Evolutionary conservation across 2,113 vertebrate species (phyloP), one percentile per base, ranked within the genome.

Genomic region (Eurypyga helias): DNA sequence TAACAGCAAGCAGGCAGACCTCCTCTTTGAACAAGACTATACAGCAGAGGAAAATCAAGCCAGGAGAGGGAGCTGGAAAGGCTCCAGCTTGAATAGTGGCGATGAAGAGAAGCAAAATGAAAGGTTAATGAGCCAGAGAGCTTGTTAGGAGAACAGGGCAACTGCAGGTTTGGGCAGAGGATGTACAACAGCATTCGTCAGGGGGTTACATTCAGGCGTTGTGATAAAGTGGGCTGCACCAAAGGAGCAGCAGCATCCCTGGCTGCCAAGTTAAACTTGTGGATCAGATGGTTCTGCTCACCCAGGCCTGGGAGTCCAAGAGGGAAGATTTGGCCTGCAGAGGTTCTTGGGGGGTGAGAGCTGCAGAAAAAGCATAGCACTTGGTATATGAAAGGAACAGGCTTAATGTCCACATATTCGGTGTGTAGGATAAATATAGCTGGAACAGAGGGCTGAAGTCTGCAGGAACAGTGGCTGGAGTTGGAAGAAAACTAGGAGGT

Each of bases 51-150:
- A 61, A 77, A 76, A 41, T 58, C 9, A 43, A 36, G 64, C 36
- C 92, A 87, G 64, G 77, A 89, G 31, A 71, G 51, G 49, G 61
- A 93, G 64, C 81, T 95, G 87, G 65, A 89, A 58, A 67, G 69
- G 87, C 84, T 95, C 65, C 72, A 87, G n/a, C 72, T 87, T 65
- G 61, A 71, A n/a, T 9, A 51, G 33, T 41, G 41, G 58, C 72
- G 58, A 55, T 72, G 46, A 93, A 51, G 66, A 83, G 85, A 69
- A 77, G 46, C 54, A 73, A 83, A 95, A 60, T 41, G 51, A 73
- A 75, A 81, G 64, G 67, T 65, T 94, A 89, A 88, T 58, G 76
- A 94, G 69, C 46, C 69, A 71, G 64, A 70, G 31, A 60, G 31
- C 58, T 92, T 60, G 31, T 62, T 73, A 77, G 79, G 71, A 87